Conservation (phyloP, 2,113 vertebrate species). For the Mormyrus iriodes region DNA sequence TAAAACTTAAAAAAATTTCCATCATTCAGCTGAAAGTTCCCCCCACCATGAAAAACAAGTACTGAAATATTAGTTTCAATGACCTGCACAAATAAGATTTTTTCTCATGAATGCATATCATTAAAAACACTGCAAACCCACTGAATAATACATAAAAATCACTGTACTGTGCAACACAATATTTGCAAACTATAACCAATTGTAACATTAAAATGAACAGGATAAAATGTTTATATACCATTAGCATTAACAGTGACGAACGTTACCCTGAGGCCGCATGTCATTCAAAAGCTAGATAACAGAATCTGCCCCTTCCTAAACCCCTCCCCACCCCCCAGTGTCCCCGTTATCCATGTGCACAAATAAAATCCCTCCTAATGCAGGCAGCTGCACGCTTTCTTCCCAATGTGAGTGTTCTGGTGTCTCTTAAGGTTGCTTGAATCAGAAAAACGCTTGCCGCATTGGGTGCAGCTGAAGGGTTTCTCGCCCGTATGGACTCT, state of each 20-base stretch:
- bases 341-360: background rate
- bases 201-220: background rate
- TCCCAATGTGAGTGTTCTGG: slow-evolving; percentile 30
- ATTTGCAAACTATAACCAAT: background rate
- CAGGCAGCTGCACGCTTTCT: slow-evolving; percentile 22
- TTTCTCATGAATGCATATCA: background rate
- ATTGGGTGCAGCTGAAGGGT: slow-evolving; percentile 49
- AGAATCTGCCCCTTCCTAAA: background rate
- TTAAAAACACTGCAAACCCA: background rate
- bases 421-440: slow-evolving; percentile 49
- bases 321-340: background rate
- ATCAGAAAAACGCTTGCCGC: slow-evolving; percentile 53
- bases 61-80: no score
- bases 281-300: background rate
- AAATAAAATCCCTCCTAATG: background rate
- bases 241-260: background rate
- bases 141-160: background rate
- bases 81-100: no score
- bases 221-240: background rate
- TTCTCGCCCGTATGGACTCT: slow-evolving; percentile 52
- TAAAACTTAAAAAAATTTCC: no score
- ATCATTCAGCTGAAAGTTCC: no score
- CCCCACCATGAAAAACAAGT: no score
- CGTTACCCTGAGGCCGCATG: background rate
- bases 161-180: background rate